Evolutionary conservation across 2,113 vertebrate genomes (phyloP), one percentile per base, ranked within the genome.

Genomic region (Megaceryle torquata): DNA sequence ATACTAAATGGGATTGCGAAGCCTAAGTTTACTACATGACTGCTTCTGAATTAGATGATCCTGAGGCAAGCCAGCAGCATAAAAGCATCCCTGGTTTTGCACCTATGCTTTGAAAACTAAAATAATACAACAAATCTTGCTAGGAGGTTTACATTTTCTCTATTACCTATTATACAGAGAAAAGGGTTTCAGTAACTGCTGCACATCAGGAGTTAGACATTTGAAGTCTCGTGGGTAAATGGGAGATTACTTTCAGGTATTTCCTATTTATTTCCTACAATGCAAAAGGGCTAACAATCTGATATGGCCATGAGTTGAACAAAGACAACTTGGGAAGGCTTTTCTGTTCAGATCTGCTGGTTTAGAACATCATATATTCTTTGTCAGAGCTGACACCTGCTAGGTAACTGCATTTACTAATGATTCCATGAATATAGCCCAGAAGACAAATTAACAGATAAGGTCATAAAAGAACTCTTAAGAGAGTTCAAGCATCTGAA

Each of bases 11-110:
- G 8, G 15, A 77, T 1, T 29, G 26, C 43, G 80, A 95, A 81
- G 22, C 3, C 6, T 1, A 53, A 11, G 9, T 39, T 81, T 31
- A 33, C 16, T 15, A 39, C 11, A 6, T 17, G 46, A 81, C 1
- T 82, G 68, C 41, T 69, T 74, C 81, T 25, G 35, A 74, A 84
- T 72, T 41, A 81, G 31, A 57, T 10, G 19, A 67, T 57, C 31
- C 59, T 41, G 19, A 67, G 15, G 35, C 26, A 91, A 78, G n/a
- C 13, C 54, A 65, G 35, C 0, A 0, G 11, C n/a, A 77, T 8
- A n/a, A 89, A 87, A 57, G 12, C 12, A 86, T 18, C 54, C 20
- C 33, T 24, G 7, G 1, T 33, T 74, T 64, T 54, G 22, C 6
- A 89, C 8, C 35, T 65, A 7, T 15, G 15, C 46, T 81, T 74